Base-by-base conservation (phyloP, 2,888 invertebrate species). In the Hermodice carunculata region DNA sequence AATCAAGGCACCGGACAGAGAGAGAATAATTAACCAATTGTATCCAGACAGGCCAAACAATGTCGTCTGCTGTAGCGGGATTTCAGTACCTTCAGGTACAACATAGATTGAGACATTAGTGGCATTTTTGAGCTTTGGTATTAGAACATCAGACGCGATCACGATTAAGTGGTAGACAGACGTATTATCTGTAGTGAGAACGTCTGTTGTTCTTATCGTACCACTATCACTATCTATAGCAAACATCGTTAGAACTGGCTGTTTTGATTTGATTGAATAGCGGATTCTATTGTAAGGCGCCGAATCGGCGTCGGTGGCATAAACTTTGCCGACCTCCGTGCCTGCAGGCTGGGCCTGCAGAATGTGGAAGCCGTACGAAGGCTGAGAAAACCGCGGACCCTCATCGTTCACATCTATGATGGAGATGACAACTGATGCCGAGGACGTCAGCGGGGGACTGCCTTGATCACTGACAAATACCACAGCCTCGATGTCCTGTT, bases 391-490 rank as follows among this genome's bases (percentile, higher is more conserved):
- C 85, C 93, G 93, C 0, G 98, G 98, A 79, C 94, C 93, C 82
- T 96, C 97, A 87, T 98, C 98, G 85, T 98, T 98, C 78, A 94
- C 92, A 86, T 98, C 97, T 82, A 94, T 91, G 0, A 98, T 96
- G 53, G 91, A 88, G 6, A 98, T 89, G 3, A 93, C n/a, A n/a
- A n/a, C n/a, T n/a, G n/a, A n/a, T n/a, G n/a, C n/a, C n/a, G n/a
- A n/a, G n/a, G n/a, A n/a, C n/a, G n/a, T n/a, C n/a, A n/a, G n/a
- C n/a, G n/a, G n/a, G n/a, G n/a, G n/a, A n/a, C n/a, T n/a, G n/a
- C n/a, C n/a, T n/a, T n/a, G n/a, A n/a, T n/a, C n/a, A n/a, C n/a
- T n/a, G n/a, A n/a, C n/a, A n/a, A n/a, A n/a, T n/a, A n/a, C n/a
- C n/a, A n/a, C n/a, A n/a, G n/a, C n/a, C n/a, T n/a, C n/a, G n/a